phyloP scores from a whole-genome alignment of 2,797 vertebrate genomes.

The Sebastes itinus region DNA sequence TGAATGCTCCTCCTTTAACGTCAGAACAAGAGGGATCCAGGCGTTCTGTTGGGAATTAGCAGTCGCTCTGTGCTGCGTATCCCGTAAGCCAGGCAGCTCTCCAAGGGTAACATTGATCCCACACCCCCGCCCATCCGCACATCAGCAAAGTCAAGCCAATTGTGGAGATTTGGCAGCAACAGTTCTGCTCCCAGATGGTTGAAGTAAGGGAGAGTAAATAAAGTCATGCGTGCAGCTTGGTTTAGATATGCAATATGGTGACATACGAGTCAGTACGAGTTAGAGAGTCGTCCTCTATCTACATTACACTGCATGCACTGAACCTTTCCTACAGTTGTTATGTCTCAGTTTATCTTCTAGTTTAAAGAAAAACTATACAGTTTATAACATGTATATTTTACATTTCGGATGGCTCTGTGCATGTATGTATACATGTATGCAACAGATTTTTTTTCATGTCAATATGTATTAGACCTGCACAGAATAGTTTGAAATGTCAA shows the following conservation, averaged over 20 bases:
- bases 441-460: background rate
- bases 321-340: background rate
- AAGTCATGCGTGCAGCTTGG: conserved; percentile 38
- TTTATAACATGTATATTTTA: background rate
- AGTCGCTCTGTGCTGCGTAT: conserved; percentile 55
- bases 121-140: conserved; percentile 25
- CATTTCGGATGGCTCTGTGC: background rate
- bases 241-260: conserved; percentile 38
- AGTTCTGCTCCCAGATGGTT: conserved; percentile 43
- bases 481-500: too few species aligned
- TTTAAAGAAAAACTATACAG: background rate
- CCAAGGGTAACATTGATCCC: conserved; percentile 68
- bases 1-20: conserved; percentile 53
- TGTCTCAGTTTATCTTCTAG: background rate
- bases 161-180: conserved; percentile 55
- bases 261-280: conserved; percentile 7
- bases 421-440: background rate
- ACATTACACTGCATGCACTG: background rate
- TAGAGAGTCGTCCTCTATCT: background rate
- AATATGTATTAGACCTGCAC: fast-evolving
- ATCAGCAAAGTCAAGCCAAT: conserved; percentile 49
- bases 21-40: conserved; percentile 55
- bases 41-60: conserved; percentile 67
- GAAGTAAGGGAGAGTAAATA: conserved; percentile 40
- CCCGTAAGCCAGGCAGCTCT: conserved; percentile 69